Base-by-base conservation (phyloP, 2,113 vertebrate species). In the Indicator indicator region DNA sequence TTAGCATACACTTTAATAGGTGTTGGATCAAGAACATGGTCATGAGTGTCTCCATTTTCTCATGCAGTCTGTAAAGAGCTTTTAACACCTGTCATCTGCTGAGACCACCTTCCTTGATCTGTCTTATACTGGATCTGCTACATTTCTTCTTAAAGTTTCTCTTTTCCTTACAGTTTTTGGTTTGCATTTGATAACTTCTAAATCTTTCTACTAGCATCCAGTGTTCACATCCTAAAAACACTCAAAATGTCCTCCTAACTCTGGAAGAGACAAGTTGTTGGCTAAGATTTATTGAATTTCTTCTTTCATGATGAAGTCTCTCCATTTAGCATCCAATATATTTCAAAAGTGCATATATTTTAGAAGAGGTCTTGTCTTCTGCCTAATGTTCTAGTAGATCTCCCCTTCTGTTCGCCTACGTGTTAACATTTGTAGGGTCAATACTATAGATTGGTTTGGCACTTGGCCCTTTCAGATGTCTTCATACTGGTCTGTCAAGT, bases 391-490 rank as follows among this genome's bases (percentile, higher is more conserved):
- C 89, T 76, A 68, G 72, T 83, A 72, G 58, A n/a, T 44, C 67
- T 91, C 74, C 12, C n/a, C 28, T 88, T 69, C 28, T 86, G 21
- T 44, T 48, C 54, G 84, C 62, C 5, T 84, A 2, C 14, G 8
- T 81, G 70, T 83, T 86, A 90, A 93, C 44, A 59, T 84, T 72
- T 86, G 21, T 71, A 76, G 28, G 56, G 54, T 94, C 93, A 77
- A 46, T 83, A 93, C 68, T 77, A 83, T 33, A 42, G 85, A 83
- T 67, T 58, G 23, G 19, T 63, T 73, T 82, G 59, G 68, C 42
- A 63, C 21, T 67, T 14, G 9, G 23, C 33, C 54, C 65, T 67
- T 77, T 93, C 69, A 80, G 56, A 59, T 67, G 67, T 77, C 68
- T 60, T 92, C 44, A 26, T 30, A 14, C 52, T 81, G 44, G 60